Evolutionary conservation across 1,140 invertebrate species (phyloP).

Genomic region (Drosophila tropicalis): DNA sequence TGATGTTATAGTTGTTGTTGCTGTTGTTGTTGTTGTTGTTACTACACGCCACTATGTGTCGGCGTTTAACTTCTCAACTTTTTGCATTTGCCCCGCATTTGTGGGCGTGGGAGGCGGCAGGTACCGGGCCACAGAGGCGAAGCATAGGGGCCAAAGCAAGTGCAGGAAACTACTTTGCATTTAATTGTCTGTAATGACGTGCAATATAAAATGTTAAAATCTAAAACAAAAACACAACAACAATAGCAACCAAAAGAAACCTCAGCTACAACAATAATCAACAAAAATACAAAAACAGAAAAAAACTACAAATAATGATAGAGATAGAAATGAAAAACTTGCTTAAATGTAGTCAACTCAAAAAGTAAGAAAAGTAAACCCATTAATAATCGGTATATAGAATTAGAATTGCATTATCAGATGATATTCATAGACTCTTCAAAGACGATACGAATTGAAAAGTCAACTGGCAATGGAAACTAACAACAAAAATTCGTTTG

Average conservation of each 20-base stretch:
- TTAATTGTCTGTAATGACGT: constrained; percentile 84
- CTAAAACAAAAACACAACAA: constrained; percentile 52
- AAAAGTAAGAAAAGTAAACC: background rate
- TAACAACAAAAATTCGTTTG: too few species aligned
- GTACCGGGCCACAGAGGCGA: constrained; percentile 17
- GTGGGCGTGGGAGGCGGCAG: constrained; percentile 47
- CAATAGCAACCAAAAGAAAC: background rate
- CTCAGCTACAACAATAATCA: background rate
- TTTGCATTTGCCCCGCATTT: constrained; percentile 55
- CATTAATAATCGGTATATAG: background rate
- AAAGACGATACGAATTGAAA: too few species aligned
- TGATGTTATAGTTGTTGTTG: constrained; percentile 37
- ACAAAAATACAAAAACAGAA: background rate
- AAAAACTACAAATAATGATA: constrained; percentile 2
- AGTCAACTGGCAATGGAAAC: too few species aligned
- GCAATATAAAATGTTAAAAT: constrained; percentile 83
- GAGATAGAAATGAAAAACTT: background rate
- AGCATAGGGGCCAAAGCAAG: constrained; percentile 59
- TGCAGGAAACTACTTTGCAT: constrained; percentile 83
- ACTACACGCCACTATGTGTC: constrained; percentile 72
- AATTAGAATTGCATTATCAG: background rate
- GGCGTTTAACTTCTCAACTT: constrained; percentile 81
- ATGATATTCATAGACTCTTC: too few species aligned
- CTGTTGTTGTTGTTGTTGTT: constrained; percentile 45
- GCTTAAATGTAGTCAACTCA: background rate